Percentiles rank a stretch among this genome's conserved stretches.
Evolutionary conservation across 1,140 invertebrate genomes (phyloP).

Genomic region (Zaprionus ghesquierei): DNA sequence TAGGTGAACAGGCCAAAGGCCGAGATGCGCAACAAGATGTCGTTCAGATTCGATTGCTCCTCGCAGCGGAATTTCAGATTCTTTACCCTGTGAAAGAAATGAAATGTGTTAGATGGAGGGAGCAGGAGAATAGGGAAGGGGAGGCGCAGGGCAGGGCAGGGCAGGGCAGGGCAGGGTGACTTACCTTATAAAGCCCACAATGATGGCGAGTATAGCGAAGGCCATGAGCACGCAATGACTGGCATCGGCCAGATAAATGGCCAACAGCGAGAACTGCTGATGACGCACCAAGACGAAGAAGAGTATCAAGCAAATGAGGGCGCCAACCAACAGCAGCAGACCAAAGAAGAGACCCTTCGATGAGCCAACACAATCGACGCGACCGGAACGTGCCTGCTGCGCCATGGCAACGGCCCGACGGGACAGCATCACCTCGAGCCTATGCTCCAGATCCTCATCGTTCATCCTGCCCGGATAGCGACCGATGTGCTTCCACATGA

Average conservation of each 20-base stretch:
- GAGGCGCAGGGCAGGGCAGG: not conserved
- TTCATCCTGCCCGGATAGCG: constrained; percentile 90
- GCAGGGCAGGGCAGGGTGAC: constrained; percentile 33
- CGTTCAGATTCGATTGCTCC: constrained; percentile 93
- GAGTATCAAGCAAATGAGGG: constrained; percentile 95
- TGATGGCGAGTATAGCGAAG: constrained; percentile 93
- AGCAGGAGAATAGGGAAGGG: not conserved
- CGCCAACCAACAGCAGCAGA: constrained; percentile 93
- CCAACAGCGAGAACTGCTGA: constrained; percentile 89
- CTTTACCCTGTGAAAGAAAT: constrained; percentile 88
- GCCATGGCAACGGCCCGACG: constrained; percentile 91
- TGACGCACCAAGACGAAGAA: constrained; percentile 96
- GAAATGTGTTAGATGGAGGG: constrained; percentile 3
- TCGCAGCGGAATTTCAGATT: constrained; percentile 94
- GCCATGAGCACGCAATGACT: constrained; percentile 94
- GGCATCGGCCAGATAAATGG: constrained; percentile 94
- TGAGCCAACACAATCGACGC: constrained; percentile 95
- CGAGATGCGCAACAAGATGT: constrained; percentile 94
- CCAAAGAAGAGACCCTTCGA: constrained; percentile 97
- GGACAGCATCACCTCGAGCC: constrained; percentile 92
- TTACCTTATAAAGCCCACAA: constrained; percentile 94
- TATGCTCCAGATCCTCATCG: constrained; percentile 92
- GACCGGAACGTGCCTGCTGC: constrained; percentile 90
- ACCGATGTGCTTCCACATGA: constrained; percentile 98
- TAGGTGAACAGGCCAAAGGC: constrained; percentile 96